A percentile compares a stretch with the other conserved stretches of the same genome.
Evolutionary conservation across 2,888 invertebrate species (phyloP).

Genomic region (Orthosia cruda): DNA sequence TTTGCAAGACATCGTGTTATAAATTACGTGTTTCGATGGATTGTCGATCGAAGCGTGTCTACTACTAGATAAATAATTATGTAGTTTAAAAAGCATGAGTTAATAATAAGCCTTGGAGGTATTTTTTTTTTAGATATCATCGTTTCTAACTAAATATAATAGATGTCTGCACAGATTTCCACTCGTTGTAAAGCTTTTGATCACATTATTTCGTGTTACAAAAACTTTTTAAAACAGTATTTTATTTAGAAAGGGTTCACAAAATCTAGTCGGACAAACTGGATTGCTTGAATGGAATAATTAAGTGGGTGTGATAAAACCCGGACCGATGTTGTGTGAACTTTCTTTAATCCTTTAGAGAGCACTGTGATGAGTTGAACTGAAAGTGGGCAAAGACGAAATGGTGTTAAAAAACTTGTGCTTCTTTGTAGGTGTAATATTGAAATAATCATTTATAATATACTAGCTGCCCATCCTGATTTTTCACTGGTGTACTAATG

Average conservation of each 20-base stretch:
- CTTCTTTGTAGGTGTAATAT: background rate
- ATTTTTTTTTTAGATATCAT: background rate
- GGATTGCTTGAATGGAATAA: slow-evolving; percentile 43
- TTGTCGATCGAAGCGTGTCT: too few relatives aligned
- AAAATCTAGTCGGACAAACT: slow-evolving; percentile 12
- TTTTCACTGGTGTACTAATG: too few relatives aligned
- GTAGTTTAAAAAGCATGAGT: too few relatives aligned
- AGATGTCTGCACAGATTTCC: background rate
- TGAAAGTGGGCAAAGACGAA: background rate
- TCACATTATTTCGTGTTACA: background rate
- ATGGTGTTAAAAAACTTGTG: background rate
- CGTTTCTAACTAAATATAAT: background rate
- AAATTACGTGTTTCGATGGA: too few relatives aligned
- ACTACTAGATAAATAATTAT: too few relatives aligned
- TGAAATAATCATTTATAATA: too few relatives aligned
- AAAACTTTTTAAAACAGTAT: slow-evolving; percentile 13
- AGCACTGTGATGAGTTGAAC: slow-evolving; percentile 20
- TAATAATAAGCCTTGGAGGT: too few relatives aligned
- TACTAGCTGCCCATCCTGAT: too few relatives aligned
- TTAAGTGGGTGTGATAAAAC: slow-evolving; percentile 42
- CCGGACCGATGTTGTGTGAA: background rate
- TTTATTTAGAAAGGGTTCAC: slow-evolving; percentile 36
- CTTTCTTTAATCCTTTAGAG: slow-evolving; percentile 28
- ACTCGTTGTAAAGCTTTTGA: background rate
- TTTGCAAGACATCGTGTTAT: too few relatives aligned